These are phyloP conservation scores for Cyclopterus lumpus DNA, from an alignment of 2,797 vertebrate species.

Conservation along the genomic window DNA sequence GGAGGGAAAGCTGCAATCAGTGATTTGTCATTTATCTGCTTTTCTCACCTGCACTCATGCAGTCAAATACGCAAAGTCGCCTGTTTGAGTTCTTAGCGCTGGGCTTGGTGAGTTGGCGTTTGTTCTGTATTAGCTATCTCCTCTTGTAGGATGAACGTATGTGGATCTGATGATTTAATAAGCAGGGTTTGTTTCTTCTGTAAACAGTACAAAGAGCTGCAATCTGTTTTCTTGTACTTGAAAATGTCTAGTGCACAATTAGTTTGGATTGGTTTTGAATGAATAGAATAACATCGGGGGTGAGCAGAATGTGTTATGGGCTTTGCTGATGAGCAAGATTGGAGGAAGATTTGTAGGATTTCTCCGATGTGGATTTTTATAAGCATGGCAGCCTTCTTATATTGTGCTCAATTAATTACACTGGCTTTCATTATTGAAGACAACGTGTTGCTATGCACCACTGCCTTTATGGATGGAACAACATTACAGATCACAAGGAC, in stretches of 20 bases:
- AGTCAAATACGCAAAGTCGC: slow-evolving; percentile 78
- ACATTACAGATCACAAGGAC: too few relatives aligned
- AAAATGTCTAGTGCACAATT: neutral
- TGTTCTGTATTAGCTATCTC: slow-evolving; percentile 25
- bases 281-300: neutral
- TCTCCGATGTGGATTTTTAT: neutral
- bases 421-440: neutral
- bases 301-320: neutral
- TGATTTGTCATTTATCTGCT: slow-evolving; percentile 37
- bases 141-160: neutral
- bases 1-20: slow-evolving; percentile 40
- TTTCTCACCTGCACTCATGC: slow-evolving; percentile 66
- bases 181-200: neutral
- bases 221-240: neutral
- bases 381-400: neutral
- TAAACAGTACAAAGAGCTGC: neutral
- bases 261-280: neutral
- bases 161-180: neutral
- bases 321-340: neutral
- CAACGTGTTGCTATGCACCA: neutral
- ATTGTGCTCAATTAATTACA: neutral
- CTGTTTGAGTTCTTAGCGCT: slow-evolving; percentile 85
- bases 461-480: too few relatives aligned
- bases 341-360: neutral
- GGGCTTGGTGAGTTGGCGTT: slow-evolving; percentile 80